Conservation (phyloP, 2,797 vertebrate species). For the Pseudomugil tenellus region DNA sequence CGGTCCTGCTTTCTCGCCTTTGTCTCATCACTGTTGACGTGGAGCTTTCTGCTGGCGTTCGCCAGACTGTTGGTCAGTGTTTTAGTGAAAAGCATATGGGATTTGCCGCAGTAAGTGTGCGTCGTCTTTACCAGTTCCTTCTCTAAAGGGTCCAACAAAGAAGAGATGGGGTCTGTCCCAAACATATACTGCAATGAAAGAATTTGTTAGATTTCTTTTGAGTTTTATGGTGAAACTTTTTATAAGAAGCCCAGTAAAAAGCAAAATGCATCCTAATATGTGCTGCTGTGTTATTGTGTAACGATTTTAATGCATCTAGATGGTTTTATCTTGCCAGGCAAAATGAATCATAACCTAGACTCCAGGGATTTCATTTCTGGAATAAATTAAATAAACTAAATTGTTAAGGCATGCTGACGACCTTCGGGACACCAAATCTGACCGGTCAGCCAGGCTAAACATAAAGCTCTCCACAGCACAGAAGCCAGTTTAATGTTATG, state of each 20-base stretch:
- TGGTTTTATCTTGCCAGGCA: not conserved
- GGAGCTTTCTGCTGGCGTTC: slow-evolving; percentile 59
- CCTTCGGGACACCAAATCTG: slow-evolving; percentile 38
- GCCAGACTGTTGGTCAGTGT: slow-evolving; percentile 78
- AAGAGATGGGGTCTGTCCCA: slow-evolving; percentile 82
- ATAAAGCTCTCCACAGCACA: slow-evolving; percentile 34
- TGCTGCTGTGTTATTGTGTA: not conserved
- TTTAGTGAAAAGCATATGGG: slow-evolving; percentile 86
- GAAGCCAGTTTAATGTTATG: slow-evolving; percentile 58
- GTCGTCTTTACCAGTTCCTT: slow-evolving; percentile 85
- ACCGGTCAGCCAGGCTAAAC: slow-evolving; percentile 33
- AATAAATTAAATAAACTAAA: slow-evolving; percentile 57
- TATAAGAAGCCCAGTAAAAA: not conserved
- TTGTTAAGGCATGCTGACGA: slow-evolving; percentile 14
- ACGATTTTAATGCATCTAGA: not conserved
- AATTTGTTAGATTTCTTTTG: slow-evolving; percentile 8
- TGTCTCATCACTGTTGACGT: slow-evolving; percentile 12
- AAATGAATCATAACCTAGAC: not conserved
- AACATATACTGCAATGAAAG: slow-evolving; percentile 84
- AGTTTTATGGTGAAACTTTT: not conserved
- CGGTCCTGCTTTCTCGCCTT: not conserved
- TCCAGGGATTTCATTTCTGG: slow-evolving; percentile 20
- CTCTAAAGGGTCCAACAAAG: slow-evolving; percentile 86
- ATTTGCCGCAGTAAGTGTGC: slow-evolving; percentile 90
- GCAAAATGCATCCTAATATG: not conserved